A percentile compares a stretch with the other conserved stretches of the same genome.
These are phyloP conservation scores for Piscicola geometra DNA, from an alignment of 2,888 invertebrate genomes.

Conservation along the genomic window DNA sequence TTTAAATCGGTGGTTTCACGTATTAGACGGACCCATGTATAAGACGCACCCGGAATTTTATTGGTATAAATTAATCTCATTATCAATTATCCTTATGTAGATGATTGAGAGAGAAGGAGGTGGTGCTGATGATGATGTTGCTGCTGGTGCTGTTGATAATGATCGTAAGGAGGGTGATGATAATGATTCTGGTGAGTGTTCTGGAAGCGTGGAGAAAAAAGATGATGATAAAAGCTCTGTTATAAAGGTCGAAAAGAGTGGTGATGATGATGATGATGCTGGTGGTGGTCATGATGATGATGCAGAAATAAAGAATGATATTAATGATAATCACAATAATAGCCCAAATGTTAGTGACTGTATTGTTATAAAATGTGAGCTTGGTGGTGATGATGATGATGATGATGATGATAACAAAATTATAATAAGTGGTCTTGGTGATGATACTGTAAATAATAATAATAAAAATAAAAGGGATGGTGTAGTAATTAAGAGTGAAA, in stretches of 20 bases:
- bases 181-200: background rate
- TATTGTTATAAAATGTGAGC: background rate
- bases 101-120: no score
- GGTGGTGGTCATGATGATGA: background rate
- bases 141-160: no score
- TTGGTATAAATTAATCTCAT: no score
- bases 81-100: no score
- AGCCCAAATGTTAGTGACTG: background rate
- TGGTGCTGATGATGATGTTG: no score
- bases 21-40: no score
- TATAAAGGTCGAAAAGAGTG: background rate
- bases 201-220: background rate
- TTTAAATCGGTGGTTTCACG: no score
- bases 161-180: constrained; percentile 4
- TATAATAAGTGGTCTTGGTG: background rate
- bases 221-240: background rate
- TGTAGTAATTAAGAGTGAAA: no score
- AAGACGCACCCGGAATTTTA: no score
- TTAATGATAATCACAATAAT: background rate
- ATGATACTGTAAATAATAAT: background rate
- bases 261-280: background rate
- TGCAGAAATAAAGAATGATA: background rate
- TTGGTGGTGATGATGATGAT: background rate
- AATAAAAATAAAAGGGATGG: no score
- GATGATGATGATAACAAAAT: background rate